Percentiles rank a stretch among this genome's conserved stretches.
These are phyloP conservation scores for Cygnus buccinator DNA, from an alignment of 2,113 vertebrate genomes.

Conservation along the genomic window DNA sequence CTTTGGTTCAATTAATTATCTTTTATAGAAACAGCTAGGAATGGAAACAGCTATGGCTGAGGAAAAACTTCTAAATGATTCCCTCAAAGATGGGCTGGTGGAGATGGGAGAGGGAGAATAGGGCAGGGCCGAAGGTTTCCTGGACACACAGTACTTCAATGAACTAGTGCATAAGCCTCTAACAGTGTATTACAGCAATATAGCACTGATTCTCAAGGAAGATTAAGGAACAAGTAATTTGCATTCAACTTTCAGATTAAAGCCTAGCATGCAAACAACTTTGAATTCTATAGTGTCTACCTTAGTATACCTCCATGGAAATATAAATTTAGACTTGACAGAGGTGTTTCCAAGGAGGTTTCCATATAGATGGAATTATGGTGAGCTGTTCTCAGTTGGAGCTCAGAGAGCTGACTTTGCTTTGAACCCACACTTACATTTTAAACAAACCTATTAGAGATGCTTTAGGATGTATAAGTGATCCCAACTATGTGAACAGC, in stretches of 20 bases:
- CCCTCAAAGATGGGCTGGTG: background rate
- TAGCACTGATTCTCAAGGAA: background rate
- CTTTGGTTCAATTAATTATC: background rate
- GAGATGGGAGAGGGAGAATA: background rate
- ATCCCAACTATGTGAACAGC: background rate
- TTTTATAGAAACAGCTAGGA: background rate
- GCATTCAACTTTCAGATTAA: background rate
- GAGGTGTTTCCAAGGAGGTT: background rate
- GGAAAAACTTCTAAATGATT: background rate
- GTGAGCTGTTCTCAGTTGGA: background rate
- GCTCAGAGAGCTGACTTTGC: background rate
- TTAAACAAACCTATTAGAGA: background rate
- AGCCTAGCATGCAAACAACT: background rate
- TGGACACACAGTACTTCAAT: background rate
- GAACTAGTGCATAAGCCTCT: background rate
- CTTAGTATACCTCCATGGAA: background rate
- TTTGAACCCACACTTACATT: background rate
- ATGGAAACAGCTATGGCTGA: background rate
- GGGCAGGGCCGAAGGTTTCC: background rate
- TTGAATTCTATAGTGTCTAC: background rate
- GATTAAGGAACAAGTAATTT: background rate
- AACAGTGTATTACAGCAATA: background rate
- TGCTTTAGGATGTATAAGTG: background rate
- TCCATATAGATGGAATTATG: background rate
- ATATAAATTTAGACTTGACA: background rate